A percentile compares a stretch with the other conserved stretches of the same genome.
Evolutionary conservation across 2,113 vertebrate genomes (phyloP).

Genomic region (Channa argus): DNA sequence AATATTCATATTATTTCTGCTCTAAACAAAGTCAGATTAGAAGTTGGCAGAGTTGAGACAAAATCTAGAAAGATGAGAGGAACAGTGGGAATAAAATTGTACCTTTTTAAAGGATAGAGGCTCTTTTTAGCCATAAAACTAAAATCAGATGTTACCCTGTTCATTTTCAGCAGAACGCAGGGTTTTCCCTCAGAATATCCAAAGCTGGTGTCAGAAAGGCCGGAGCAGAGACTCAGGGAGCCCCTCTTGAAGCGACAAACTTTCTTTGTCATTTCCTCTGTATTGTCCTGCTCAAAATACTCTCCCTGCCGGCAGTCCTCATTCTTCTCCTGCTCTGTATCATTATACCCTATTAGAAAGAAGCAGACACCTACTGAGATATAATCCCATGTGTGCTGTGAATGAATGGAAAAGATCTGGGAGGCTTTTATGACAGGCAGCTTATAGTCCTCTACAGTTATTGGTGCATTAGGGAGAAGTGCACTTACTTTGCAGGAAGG

Average conservation of each 20-base stretch:
- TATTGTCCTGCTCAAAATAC: slow-evolving; percentile 80
- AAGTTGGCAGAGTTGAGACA: background rate
- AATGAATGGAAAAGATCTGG: background rate
- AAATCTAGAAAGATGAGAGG: background rate
- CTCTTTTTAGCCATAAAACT: background rate
- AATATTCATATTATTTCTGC: slow-evolving; percentile 21
- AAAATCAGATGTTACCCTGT: slow-evolving; percentile 86
- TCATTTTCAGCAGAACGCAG: slow-evolving; percentile 95
- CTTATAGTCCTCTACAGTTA: background rate
- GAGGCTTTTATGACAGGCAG: background rate
- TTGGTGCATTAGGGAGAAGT: background rate
- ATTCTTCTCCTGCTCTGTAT: slow-evolving; percentile 87
- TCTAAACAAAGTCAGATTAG: background rate
- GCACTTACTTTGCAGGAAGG: slow-evolving; percentile 88
- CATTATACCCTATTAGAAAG: slow-evolving; percentile 85
- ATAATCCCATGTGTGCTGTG: background rate
- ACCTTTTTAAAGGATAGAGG: background rate
- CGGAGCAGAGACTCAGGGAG: slow-evolving; percentile 87
- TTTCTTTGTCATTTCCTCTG: slow-evolving; percentile 68
- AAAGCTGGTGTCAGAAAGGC: slow-evolving; percentile 84
- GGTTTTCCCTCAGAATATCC: slow-evolving; percentile 91
- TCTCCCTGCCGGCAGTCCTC: slow-evolving; percentile 79
- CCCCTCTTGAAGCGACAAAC: slow-evolving; percentile 89
- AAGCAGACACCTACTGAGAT: background rate
- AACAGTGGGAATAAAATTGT: background rate